phyloP scores from a whole-genome alignment of 2,113 vertebrate genomes.

The Siniperca knerii region DNA sequence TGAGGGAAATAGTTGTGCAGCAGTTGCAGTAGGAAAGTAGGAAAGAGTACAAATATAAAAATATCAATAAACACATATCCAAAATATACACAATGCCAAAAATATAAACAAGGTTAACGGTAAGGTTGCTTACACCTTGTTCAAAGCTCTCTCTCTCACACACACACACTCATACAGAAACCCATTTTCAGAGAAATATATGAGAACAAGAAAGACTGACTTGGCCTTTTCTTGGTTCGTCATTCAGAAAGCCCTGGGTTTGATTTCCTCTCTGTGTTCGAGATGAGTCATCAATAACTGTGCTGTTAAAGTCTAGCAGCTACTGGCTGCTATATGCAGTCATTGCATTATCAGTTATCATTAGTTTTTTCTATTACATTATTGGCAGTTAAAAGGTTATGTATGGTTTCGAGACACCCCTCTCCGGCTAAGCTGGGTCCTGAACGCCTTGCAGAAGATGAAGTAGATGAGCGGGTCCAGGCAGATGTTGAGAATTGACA shows the following conservation, averaged over 20 bases:
- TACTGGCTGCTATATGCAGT: neutral
- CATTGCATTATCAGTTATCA: too few relatives aligned
- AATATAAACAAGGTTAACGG: neutral
- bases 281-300: slow-evolving; percentile 58
- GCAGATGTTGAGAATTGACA: slow-evolving; percentile 78
- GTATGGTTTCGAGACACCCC: neutral
- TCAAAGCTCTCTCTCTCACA: neutral
- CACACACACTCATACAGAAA: neutral
- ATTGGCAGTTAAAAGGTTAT: neutral
- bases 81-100: neutral
- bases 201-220: slow-evolving; percentile 23
- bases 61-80: neutral
- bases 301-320: slow-evolving; percentile 53
- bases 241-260: slow-evolving; percentile 43
- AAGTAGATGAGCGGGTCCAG: slow-evolving; percentile 43
- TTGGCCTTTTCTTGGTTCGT: slow-evolving; percentile 54
- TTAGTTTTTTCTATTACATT: too few relatives aligned
- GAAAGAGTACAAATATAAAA: neutral
- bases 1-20: neutral
- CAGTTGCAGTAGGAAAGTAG: neutral
- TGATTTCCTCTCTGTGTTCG: slow-evolving; percentile 50
- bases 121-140: neutral
- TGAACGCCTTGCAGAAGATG: slow-evolving; percentile 77
- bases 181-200: slow-evolving; percentile 32
- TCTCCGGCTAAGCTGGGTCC: slow-evolving; percentile 50